phyloP scores from a whole-genome alignment of 2,888 invertebrate species.

The Eupithecia insigniata region DNA sequence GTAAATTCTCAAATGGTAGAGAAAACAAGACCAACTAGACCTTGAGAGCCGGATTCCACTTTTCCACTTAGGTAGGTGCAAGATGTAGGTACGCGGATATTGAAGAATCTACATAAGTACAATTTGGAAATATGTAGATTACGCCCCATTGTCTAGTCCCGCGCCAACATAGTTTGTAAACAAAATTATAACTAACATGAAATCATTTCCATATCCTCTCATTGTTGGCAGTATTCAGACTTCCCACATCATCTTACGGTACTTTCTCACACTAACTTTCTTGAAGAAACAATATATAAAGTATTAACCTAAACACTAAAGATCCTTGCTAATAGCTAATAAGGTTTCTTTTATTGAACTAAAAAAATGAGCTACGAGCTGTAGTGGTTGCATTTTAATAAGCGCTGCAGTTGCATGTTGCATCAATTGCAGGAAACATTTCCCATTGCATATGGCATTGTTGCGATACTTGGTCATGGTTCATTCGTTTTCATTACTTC shows the following conservation, averaged over 20 bases:
- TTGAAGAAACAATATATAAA: background rate
- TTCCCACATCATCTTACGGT: background rate
- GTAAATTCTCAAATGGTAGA: background rate
- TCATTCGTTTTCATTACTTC: background rate
- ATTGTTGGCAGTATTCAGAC: background rate
- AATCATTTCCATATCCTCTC: background rate
- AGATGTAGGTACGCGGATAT: background rate
- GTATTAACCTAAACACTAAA: background rate
- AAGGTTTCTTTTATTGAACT: background rate
- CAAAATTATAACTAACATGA: background rate
- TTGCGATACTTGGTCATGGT: slow-evolving; percentile 10
- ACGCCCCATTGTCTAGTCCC: background rate
- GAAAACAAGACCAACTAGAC: background rate
- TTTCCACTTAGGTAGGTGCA: background rate
- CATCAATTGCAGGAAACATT: slow-evolving; percentile 16
- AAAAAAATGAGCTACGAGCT: background rate
- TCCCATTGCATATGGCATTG: slow-evolving; percentile 19
- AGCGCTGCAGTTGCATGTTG: slow-evolving; percentile 11
- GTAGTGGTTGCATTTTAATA: slow-evolving; percentile 3
- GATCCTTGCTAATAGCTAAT: background rate
- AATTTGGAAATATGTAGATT: background rate
- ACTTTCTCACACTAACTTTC: background rate
- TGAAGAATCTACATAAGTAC: background rate
- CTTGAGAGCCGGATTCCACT: background rate
- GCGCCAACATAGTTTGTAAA: background rate